A percentile compares a stretch with the other conserved stretches of the same genome.
phyloP scores from a whole-genome alignment of 2,888 invertebrate species.

The Cephus pulcher region DNA sequence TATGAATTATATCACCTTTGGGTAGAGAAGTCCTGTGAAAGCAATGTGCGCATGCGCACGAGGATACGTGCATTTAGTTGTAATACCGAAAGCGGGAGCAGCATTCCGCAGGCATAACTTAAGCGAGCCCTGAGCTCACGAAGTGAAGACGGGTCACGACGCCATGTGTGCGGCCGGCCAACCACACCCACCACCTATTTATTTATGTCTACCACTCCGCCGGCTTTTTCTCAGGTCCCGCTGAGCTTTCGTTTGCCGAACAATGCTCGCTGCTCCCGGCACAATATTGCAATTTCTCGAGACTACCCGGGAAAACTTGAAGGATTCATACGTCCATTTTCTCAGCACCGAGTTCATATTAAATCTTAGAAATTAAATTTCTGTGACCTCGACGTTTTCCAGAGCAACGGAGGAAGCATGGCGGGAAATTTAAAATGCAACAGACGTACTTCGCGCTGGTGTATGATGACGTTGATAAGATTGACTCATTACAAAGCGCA shows the following conservation, averaged over 20 bases:
- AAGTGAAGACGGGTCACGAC: slow-evolving; percentile 55
- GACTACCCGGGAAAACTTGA: neutral
- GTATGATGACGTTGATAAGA: neutral
- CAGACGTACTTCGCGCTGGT: neutral
- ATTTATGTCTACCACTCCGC: slow-evolving; percentile 47
- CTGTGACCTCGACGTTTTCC: neutral
- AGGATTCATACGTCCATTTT: neutral
- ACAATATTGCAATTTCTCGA: neutral
- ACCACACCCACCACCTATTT: slow-evolving; percentile 55
- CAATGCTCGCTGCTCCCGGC: slow-evolving; percentile 15
- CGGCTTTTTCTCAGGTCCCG: slow-evolving; percentile 37
- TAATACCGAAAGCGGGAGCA: slow-evolving; percentile 37
- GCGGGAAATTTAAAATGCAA: neutral
- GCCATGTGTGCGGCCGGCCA: slow-evolving; percentile 57
- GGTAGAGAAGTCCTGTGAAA: neutral
- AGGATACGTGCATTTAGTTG: slow-evolving; percentile 27
- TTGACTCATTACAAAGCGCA: neutral
- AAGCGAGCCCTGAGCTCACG: slow-evolving; percentile 46
- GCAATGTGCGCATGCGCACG: neutral
- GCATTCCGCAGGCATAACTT: slow-evolving; percentile 49
- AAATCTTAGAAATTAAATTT: neutral
- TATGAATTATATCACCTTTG: neutral
- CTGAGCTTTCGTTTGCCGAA: slow-evolving; percentile 42
- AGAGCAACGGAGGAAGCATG: neutral
- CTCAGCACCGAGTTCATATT: neutral